Base-by-base conservation (phyloP, 2,113 vertebrate genomes). In the Chrysochloris asiatica region DNA sequence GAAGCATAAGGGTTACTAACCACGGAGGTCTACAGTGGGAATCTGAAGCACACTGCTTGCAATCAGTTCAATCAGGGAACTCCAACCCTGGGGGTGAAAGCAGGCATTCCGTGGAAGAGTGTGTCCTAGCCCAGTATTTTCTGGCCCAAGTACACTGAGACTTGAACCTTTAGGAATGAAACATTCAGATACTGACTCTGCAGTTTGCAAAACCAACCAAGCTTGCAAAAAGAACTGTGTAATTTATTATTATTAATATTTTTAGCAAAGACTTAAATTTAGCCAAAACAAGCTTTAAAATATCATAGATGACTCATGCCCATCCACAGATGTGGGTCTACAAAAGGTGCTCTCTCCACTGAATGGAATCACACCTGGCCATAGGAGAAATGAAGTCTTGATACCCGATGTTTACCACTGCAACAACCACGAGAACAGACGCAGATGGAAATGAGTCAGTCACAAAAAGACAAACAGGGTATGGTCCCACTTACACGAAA, bases 151-250 rank as follows among this genome's bases (percentile, higher is more conserved):
- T 21, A 26, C 47, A 12, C 28, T 4, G n/a, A 41, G 38, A 89
- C 38, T 43, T 63, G 54, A 83, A 92, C 72, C 72, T 73, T 50
- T 3, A 26, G 30, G 72, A 92, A 92, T 28, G 89, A 87, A 93
- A 91, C 93, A 92, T 22, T 71, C 72, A 89, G 83, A 88, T 94
- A 52, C 79, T 38, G 43, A 78, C 75, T 73, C 2, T 38, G 76
- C 54, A 88, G 17, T 59, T 30, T 72, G 6, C 59, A 76, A 91
- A 92, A 83, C 56, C 21, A 93, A 48, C 47, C 84, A 86, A 77
- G 50, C 69, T 80, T 89, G 83, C 61, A 77, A 50, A n/a, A 89
- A 63, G 28, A 78, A 30, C 21, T 3, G 16, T 38, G 48, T 38
- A 65, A 38, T 85, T 48, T 30, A 43, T 52, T 72, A 21, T 59